A percentile compares a stretch with the other conserved stretches of the same genome.
These are phyloP conservation scores for Callipepla squamata DNA, from an alignment of 2,113 vertebrate genomes.

Conservation along the genomic window DNA sequence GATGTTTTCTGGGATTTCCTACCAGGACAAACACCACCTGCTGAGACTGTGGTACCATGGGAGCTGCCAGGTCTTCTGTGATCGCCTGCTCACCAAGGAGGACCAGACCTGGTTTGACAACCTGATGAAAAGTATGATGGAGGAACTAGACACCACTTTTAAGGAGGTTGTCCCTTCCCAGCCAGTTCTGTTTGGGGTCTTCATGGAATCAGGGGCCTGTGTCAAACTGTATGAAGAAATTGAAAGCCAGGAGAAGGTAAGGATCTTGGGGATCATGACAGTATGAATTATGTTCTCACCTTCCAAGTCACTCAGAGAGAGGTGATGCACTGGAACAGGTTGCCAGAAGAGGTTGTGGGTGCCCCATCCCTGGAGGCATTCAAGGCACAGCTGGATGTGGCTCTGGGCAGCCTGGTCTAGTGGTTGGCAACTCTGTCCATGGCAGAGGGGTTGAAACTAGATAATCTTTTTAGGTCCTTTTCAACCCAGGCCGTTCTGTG, in stretches of 20 bases:
- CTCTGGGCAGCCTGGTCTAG: too few relatives aligned
- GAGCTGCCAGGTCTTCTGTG: constrained; percentile 90
- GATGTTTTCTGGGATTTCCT: not conserved
- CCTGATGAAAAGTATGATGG: constrained; percentile 81
- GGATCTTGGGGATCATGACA: not conserved
- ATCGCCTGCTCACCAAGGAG: constrained; percentile 85
- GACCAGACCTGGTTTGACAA: constrained; percentile 87
- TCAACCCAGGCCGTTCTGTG: too few relatives aligned
- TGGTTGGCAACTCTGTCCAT: too few relatives aligned
- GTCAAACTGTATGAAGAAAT: constrained; percentile 83
- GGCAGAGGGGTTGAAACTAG: too few relatives aligned
- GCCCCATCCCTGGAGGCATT: too few relatives aligned
- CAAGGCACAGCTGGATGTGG: too few relatives aligned
- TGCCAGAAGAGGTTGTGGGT: too few relatives aligned
- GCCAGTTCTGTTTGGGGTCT: constrained; percentile 90
- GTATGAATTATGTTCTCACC: not conserved
- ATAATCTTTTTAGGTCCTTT: too few relatives aligned
- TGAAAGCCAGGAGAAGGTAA: constrained; percentile 82
- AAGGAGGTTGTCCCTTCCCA: constrained; percentile 81
- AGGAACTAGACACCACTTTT: constrained; percentile 80
- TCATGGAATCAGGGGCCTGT: constrained; percentile 82
- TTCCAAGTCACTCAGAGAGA: not conserved
- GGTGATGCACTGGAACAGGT: too few relatives aligned
- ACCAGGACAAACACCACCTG: constrained; percentile 82
- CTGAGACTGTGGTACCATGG: constrained; percentile 92